phyloP scores from a whole-genome alignment of 2,797 vertebrate genomes.

The Tadarida brasiliensis region DNA sequence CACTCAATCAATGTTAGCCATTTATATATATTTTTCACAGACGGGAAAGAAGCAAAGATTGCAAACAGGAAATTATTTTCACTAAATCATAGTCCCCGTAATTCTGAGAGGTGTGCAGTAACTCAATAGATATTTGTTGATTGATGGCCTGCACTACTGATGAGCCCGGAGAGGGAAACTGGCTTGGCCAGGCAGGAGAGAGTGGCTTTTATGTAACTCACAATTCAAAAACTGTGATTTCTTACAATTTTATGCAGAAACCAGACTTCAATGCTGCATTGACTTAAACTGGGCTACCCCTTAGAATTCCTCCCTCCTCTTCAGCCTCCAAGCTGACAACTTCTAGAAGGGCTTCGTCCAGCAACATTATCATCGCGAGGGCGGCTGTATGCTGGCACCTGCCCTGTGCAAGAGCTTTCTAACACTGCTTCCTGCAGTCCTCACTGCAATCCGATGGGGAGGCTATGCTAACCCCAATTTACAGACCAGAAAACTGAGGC shows the following conservation, averaged over 20 bases:
- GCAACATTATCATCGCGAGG: no score
- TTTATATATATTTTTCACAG: background rate
- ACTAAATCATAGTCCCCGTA: background rate
- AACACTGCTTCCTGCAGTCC: background rate
- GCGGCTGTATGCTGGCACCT: background rate
- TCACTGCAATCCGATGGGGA: background rate
- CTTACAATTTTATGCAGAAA: background rate
- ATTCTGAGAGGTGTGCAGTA: background rate
- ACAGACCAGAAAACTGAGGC: background rate
- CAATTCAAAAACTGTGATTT: background rate
- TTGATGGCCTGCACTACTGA: background rate
- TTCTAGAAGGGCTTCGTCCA: background rate
- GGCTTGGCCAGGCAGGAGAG: background rate
- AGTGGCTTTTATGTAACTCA: background rate
- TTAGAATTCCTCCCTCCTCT: background rate
- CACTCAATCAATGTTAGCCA: background rate
- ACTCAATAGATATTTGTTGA: background rate
- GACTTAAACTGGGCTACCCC: background rate
- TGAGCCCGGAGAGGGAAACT: background rate
- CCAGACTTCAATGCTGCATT: background rate
- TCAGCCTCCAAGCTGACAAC: background rate
- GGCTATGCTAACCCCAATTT: background rate
- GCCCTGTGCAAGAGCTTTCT: background rate
- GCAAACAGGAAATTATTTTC: conserved; percentile 26
- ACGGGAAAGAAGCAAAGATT: background rate